Conservation (phyloP, 2,113 vertebrate species). For the Proterorhinus semilunaris region DNA sequence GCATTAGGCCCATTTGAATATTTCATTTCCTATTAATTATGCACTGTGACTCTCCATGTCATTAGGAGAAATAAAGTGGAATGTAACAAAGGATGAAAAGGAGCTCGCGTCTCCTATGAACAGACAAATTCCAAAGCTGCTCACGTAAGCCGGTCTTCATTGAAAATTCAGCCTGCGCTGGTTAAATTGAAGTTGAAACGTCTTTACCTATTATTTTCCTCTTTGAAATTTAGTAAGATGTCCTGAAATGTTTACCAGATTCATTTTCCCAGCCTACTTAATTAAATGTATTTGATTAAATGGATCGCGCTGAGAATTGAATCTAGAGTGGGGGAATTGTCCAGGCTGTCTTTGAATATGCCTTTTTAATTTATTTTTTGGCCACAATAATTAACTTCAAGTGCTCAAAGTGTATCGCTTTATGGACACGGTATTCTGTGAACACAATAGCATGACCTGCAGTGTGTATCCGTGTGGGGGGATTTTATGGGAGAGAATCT, state of each 20-base stretch:
- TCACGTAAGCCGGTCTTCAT: conserved; percentile 94
- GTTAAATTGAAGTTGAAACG: conserved; percentile 93
- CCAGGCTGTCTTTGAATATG: conserved; percentile 34
- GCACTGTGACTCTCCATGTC: conserved; percentile 99
- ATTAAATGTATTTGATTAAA: conserved; percentile 70
- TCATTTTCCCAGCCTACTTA: conserved; percentile 60
- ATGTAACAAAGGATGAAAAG: conserved; percentile 99
- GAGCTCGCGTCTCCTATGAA: conserved; percentile 87
- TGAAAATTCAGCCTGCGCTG: conserved; percentile 90
- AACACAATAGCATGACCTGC: conserved; percentile 1
- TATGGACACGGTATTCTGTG: neutral
- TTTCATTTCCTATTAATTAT: conserved; percentile 99
- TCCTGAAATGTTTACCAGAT: conserved; percentile 73
- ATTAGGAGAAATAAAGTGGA: conserved; percentile 97
- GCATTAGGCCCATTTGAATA: conserved; percentile 99
- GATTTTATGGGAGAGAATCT: neutral
- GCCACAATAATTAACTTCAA: conserved; percentile 56
- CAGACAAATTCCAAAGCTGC: conserved; percentile 94
- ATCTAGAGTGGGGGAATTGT: conserved; percentile 34
- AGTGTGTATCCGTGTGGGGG: neutral
- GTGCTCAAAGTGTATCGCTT: conserved; percentile 7
- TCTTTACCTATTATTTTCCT: conserved; percentile 90
- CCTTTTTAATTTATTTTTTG: conserved; percentile 44
- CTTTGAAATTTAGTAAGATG: conserved; percentile 68
- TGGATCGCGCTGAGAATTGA: conserved; percentile 49